phyloP scores from a whole-genome alignment of 2,113 vertebrate genomes.

The Pollimyrus isidori region DNA sequence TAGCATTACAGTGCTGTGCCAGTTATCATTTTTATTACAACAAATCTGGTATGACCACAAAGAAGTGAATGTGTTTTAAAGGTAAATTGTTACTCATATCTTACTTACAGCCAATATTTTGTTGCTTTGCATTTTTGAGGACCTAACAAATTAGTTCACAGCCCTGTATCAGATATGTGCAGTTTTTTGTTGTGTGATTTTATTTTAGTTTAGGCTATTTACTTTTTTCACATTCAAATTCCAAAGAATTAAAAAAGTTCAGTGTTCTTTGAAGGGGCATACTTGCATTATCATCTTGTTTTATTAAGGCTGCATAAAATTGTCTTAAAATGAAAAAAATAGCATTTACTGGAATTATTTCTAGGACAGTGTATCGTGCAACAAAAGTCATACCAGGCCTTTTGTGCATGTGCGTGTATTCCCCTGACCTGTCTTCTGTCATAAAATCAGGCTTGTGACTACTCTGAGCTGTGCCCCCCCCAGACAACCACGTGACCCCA shows the following conservation, averaged over 20 bases:
- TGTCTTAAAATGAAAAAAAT: neutral
- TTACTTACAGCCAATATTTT: neutral
- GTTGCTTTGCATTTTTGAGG: neutral
- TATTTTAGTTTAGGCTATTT: neutral
- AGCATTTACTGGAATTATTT: neutral
- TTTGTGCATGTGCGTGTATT: neutral
- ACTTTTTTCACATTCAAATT: neutral
- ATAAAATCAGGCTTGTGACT: neutral
- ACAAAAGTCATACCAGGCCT: neutral
- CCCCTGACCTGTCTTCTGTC: neutral
- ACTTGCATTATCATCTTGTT: neutral
- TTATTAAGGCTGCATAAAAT: neutral
- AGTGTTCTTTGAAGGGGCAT: neutral
- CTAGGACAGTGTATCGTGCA: neutral
- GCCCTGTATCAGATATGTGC: neutral
- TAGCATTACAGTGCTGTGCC: neutral
- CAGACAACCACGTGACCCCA: neutral
- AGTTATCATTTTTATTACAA: neutral
- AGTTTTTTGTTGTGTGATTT: neutral
- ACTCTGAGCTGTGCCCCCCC: neutral
- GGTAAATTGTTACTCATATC: neutral
- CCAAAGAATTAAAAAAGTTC: neutral
- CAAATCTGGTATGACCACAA: neutral
- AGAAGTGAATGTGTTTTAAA: neutral
- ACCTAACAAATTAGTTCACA: neutral